Base-by-base conservation (phyloP, 2,113 vertebrate species). In the Noturus placidus region DNA sequence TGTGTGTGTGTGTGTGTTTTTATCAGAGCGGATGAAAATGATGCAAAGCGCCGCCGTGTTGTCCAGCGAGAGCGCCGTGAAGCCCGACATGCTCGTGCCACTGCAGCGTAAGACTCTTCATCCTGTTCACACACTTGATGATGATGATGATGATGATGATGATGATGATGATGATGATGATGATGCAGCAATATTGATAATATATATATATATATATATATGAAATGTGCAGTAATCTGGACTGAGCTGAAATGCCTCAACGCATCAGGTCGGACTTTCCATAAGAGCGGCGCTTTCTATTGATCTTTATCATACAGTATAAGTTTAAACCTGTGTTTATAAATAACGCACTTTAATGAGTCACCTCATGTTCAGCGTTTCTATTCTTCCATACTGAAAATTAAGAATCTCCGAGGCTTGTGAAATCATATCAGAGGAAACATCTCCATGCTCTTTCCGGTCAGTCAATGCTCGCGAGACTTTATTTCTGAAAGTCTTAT, bases 61-160 rank as follows among this genome's bases (percentile, higher is more conserved):
- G 93, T 93, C 96, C 90, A 95, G 97, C 94, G 97, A 98, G 96
- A 97, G 96, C 94, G 95, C 97, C 89, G 97, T 96, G 91, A 98
- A 98, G 96, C 97, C 97, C 94, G 97, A 99, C 95, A 97, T 99
- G 91, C 97, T 99, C 90, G 97, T 98, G 94, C 97, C 97, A 94
- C 95, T 99, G 96, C 98, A 98, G 96, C 98, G 98, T 99, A 99
- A 99, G 97, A 95, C 91, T 89, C 90, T 92, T 91, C 84, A 59
- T 90, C 88, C 92, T 87, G 87, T 89, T 92, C 56, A 14, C 46
- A 59, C 56, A 38, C 67, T 87, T n/a, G 3, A 76, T 14, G n/a
- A 61, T 63, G 56, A 54, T 54, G 65, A 42, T 59, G 57, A 57
- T 84, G 82, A 83, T 83, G 82, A 72, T 84, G 46, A 78, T 76